These are phyloP conservation scores for Charina bottae DNA, from an alignment of 2,113 vertebrate genomes.

Conservation along the genomic window DNA sequence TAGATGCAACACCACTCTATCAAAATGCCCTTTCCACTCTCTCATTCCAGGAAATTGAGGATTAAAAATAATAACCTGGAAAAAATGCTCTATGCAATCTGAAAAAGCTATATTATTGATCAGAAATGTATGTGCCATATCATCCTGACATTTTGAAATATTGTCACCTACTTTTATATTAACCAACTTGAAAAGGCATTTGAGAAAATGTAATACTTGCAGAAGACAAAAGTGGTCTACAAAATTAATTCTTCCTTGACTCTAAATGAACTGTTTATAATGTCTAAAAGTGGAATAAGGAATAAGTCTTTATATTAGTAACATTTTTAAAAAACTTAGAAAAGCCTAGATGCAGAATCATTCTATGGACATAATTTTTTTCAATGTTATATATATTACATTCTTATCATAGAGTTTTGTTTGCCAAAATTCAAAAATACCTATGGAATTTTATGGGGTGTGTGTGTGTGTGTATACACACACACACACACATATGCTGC, in stretches of 20 bases:
- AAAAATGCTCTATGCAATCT: neutral
- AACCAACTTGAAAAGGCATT: neutral
- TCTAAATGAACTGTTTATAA: neutral
- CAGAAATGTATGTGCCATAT: neutral
- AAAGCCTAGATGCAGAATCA: neutral
- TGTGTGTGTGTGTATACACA: neutral
- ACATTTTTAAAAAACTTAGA: neutral
- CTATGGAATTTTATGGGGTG: neutral
- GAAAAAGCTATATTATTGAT: slow-evolving; percentile 1
- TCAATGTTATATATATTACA: neutral
- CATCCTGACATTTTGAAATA: neutral
- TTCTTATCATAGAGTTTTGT: neutral
- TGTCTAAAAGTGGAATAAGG: neutral
- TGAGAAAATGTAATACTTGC: neutral
- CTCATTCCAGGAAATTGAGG: neutral
- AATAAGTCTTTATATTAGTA: neutral
- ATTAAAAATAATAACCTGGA: slow-evolving; percentile 12
- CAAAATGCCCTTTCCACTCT: neutral
- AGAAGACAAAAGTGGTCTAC: neutral
- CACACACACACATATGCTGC: neutral
- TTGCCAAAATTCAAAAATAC: neutral
- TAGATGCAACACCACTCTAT: neutral
- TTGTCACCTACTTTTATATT: neutral
- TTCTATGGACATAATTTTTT: neutral
- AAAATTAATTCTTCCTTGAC: neutral